phyloP scores from a whole-genome alignment of 1,140 invertebrate genomes.

The Oryctes rhinoceros region DNA sequence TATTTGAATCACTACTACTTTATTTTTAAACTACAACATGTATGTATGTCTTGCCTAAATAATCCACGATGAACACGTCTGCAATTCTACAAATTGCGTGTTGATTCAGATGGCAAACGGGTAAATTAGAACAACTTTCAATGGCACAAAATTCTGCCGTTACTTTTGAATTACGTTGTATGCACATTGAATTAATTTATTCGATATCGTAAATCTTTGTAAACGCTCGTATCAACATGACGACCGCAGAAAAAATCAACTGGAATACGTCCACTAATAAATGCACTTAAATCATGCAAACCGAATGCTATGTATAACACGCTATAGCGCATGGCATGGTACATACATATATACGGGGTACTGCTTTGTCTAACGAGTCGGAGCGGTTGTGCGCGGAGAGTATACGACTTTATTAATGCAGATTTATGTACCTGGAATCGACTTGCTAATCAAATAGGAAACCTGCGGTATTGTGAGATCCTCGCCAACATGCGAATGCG shows the following conservation, averaged over 20 bases:
- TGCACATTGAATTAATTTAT: neutral
- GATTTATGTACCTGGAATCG: slow-evolving; percentile 56
- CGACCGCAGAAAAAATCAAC: slow-evolving; percentile 3
- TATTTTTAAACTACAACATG: too few species aligned
- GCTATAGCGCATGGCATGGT: neutral
- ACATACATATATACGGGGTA: neutral
- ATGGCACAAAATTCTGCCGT: too few species aligned
- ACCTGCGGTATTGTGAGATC: slow-evolving; percentile 47
- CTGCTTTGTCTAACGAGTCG: slow-evolving; percentile 31
- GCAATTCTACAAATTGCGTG: too few species aligned
- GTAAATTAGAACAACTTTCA: too few species aligned
- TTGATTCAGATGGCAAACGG: too few species aligned
- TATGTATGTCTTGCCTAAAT: too few species aligned
- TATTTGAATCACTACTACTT: too few species aligned
- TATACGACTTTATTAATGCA: slow-evolving; percentile 58
- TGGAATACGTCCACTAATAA: slow-evolving; percentile 10
- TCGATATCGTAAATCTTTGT: slow-evolving; percentile 1
- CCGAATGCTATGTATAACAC: slow-evolving; percentile 8
- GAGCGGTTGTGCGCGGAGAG: slow-evolving; percentile 38
- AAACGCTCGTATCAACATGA: slow-evolving; percentile 9
- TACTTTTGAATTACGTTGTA: too few species aligned
- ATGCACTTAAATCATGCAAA: slow-evolving; percentile 14
- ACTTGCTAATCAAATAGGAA: slow-evolving; percentile 58
- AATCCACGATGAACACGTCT: too few species aligned
- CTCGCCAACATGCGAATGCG: neutral